Percentiles rank a stretch among this genome's conserved stretches.
Evolutionary conservation across 2,888 invertebrate species (phyloP).

Genomic region (Conchocele bisecta): DNA sequence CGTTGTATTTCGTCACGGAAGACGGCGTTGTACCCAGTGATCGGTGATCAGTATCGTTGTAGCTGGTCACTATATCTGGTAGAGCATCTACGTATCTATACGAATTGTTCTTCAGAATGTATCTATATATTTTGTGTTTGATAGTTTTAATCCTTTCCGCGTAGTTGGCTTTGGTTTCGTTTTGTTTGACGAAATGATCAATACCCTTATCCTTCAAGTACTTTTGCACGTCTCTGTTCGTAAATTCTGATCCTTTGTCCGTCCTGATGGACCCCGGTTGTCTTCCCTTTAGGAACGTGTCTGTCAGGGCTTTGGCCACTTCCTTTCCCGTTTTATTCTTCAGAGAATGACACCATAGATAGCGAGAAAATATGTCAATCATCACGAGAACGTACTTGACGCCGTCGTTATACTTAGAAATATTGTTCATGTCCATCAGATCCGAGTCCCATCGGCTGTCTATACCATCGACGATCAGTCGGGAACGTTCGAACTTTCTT

Average conservation of each 20-base stretch:
- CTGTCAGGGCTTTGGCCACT: conserved; percentile 2
- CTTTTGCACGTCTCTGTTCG: conserved; percentile 17
- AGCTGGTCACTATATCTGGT: conserved; percentile 12
- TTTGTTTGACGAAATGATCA: conserved; percentile 24
- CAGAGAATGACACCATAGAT: conserved; percentile 10
- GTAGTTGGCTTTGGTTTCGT: conserved; percentile 46
- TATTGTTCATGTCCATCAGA: conserved; percentile 29
- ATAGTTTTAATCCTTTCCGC: conserved; percentile 12
- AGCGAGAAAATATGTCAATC: conserved; percentile 34
- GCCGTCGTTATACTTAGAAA: conserved; percentile 25
- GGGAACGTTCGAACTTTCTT: conserved; percentile 9
- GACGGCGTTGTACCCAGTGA: conserved; percentile 20
- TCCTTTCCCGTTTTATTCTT: conserved; percentile 19
- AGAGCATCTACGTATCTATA: conserved; percentile 23
- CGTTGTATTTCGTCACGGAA: conserved; percentile 16
- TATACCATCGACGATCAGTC: conserved; percentile 33
- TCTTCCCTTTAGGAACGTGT: neutral
- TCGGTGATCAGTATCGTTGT: conserved; percentile 33
- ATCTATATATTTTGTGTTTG: conserved; percentile 15
- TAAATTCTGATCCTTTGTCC: conserved; percentile 31
- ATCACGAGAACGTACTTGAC: conserved; percentile 25
- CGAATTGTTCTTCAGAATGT: conserved; percentile 17
- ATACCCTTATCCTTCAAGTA: conserved; percentile 8
- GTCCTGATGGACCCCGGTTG: conserved; percentile 13
- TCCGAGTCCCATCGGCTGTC: conserved; percentile 37